These are phyloP conservation scores for Anneissia japonica DNA, from an alignment of 35 echinoderm and acorn worm genomes.

Conservation along the genomic window DNA sequence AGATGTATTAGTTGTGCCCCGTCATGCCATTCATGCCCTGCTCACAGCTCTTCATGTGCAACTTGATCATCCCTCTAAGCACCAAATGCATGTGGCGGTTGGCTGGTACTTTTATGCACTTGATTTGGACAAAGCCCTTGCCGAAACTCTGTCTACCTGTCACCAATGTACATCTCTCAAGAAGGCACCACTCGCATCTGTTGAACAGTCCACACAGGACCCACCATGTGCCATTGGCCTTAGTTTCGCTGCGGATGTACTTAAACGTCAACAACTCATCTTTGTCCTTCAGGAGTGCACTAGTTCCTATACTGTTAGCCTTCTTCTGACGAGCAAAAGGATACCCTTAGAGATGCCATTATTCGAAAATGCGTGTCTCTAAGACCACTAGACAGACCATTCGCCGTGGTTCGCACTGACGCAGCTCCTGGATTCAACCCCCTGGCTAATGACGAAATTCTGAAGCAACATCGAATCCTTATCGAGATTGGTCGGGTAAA, in stretches of 20 bases:
- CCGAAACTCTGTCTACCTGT: slow-evolving; percentile 41
- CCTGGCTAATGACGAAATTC: background rate
- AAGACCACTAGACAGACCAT: background rate
- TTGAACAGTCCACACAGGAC: too few relatives aligned
- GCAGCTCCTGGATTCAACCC: background rate
- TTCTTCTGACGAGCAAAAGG: too few relatives aligned
- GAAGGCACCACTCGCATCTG: too few relatives aligned
- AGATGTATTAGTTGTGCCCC: background rate
- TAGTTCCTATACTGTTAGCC: too few relatives aligned
- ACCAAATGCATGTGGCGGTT: background rate
- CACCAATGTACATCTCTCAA: too few relatives aligned
- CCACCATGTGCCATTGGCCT: too few relatives aligned
- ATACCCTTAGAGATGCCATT: background rate
- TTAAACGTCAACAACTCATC: too few relatives aligned
- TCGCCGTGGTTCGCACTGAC: background rate
- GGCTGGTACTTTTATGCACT: too few relatives aligned
- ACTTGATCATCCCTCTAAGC: background rate
- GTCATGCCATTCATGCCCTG: background rate
- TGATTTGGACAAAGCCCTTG: too few relatives aligned
- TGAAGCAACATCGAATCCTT: slow-evolving; percentile 25
- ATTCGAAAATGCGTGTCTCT: background rate
- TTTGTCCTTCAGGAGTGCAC: too few relatives aligned
- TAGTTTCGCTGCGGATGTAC: too few relatives aligned
- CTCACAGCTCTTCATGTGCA: background rate
- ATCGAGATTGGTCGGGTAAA: slow-evolving; percentile 48